A percentile compares a stretch with the other conserved stretches of the same genome.
phyloP scores from a whole-genome alignment of 2,888 invertebrate species.

The Hypsopygia costalis region DNA sequence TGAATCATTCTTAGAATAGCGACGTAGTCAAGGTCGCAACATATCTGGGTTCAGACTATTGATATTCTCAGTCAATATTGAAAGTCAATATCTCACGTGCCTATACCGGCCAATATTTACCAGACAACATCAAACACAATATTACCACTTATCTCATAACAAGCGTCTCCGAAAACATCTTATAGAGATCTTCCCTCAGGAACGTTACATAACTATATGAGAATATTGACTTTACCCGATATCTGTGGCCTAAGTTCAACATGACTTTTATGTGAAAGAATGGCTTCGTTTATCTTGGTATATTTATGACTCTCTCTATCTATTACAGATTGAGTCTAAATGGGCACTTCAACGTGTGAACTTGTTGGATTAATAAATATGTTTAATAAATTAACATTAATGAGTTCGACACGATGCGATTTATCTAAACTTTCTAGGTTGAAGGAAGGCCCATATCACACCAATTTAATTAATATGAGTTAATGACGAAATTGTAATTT shows the following conservation, averaged over 20 bases:
- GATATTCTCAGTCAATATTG: constrained; percentile 71
- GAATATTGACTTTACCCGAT: constrained; percentile 53
- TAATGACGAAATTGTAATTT: too few species aligned
- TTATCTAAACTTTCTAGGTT: too few species aligned
- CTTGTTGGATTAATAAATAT: constrained; percentile 5
- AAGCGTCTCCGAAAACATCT: constrained; percentile 65
- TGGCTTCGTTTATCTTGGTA: constrained; percentile 45
- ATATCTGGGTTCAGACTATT: constrained; percentile 56
- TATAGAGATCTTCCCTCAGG: constrained; percentile 48
- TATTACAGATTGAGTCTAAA: constrained; percentile 45
- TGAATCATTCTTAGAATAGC: constrained; percentile 40
- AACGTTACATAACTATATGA: constrained; percentile 36
- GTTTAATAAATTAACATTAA: constrained; percentile 5
- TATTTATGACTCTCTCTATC: constrained; percentile 52
- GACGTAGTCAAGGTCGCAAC: constrained; percentile 50
- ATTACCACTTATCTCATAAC: constrained; percentile 76
- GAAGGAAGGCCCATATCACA: too few species aligned
- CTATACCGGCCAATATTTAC: constrained; percentile 71
- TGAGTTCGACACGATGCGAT: constrained; percentile 3
- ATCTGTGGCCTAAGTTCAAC: constrained; percentile 50
- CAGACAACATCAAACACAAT: constrained; percentile 68
- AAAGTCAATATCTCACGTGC: constrained; percentile 74
- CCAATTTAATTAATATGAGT: too few species aligned
- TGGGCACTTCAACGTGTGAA: constrained; percentile 33
- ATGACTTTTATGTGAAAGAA: constrained; percentile 49